These are phyloP conservation scores for Auanema sp. DNA, from an alignment of 2,888 invertebrate genomes.

Conservation along the genomic window DNA sequence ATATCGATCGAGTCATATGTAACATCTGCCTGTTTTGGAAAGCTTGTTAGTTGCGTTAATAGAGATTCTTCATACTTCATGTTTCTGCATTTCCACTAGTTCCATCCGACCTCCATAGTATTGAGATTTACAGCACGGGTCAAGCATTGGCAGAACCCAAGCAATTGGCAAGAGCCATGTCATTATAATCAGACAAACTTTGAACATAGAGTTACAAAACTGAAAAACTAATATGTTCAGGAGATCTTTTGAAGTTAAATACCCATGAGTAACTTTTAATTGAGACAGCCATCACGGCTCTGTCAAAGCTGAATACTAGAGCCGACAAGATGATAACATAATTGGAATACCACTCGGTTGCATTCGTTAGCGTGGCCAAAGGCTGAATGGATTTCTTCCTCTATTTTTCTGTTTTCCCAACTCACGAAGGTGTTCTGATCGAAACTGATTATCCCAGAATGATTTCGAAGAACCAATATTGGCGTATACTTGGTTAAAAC, in stretches of 20 bases:
- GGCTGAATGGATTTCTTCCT: slow-evolving; percentile 5
- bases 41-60: not conserved
- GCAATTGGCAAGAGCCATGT: slow-evolving; percentile 20
- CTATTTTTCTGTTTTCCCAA: not conserved
- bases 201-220: slow-evolving; percentile 24
- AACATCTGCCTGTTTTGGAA: slow-evolving; percentile 8
- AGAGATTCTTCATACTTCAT: slow-evolving; percentile 9
- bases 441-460: slow-evolving; percentile 14
- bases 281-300: slow-evolving; percentile 18
- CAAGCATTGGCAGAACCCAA: slow-evolving; percentile 20
- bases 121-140: slow-evolving; percentile 17
- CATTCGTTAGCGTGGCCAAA: slow-evolving; percentile 17
- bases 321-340: slow-evolving; percentile 20
- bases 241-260: not conserved
- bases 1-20: slow-evolving; percentile 20
- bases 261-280: slow-evolving; percentile 20
- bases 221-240: slow-evolving; percentile 6
- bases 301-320: slow-evolving; percentile 16
- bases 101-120: slow-evolving; percentile 19
- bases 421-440: slow-evolving; percentile 18
- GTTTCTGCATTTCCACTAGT: slow-evolving; percentile 17
- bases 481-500: slow-evolving; percentile 18
- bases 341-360: slow-evolving; percentile 22
- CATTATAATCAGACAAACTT: slow-evolving; percentile 15
- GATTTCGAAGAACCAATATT: slow-evolving; percentile 13